phyloP scores from a whole-genome alignment of 2,797 vertebrate species.

The Aplochiton taeniatus region DNA sequence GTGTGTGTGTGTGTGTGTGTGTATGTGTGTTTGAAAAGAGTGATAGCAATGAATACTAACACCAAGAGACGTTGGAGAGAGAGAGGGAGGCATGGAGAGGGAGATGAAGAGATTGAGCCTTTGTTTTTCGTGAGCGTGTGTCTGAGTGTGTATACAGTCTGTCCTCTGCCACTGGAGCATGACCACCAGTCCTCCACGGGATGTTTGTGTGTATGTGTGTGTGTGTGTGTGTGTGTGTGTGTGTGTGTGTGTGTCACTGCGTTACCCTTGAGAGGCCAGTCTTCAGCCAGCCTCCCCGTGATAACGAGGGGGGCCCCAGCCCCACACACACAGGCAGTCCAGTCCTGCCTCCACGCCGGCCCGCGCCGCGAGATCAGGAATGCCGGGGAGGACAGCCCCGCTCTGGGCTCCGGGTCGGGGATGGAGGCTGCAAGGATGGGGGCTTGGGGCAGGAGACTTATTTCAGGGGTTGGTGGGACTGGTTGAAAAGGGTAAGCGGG shows the following conservation, averaged over 20 bases:
- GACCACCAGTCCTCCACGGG: conserved; percentile 42
- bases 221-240: not conserved
- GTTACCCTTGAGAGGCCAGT: conserved; percentile 65
- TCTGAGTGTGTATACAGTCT: not conserved
- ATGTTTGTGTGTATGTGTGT: conserved; percentile 4
- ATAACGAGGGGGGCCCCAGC: conserved; percentile 60
- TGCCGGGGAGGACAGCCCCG: conserved; percentile 4
- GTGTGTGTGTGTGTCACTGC: conserved; percentile 35
- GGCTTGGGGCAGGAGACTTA: conserved; percentile 17
- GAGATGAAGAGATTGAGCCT: not conserved
- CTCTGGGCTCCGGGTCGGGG: conserved; percentile 5
- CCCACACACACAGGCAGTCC: conserved; percentile 18
- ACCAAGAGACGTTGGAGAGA: conserved; percentile 15
- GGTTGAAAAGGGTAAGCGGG: conserved; percentile 6
- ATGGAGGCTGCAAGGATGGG: no score
- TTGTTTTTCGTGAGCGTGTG: not conserved
- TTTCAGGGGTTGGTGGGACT: conserved; percentile 9
- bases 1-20: conserved; percentile 1
- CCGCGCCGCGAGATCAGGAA: conserved; percentile 58
- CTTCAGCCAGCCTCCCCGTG: conserved; percentile 27
- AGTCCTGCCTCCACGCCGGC: conserved; percentile 47
- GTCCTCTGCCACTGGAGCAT: conserved; percentile 47
- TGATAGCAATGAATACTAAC: not conserved
- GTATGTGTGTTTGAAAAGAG: not conserved
- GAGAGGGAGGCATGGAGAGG: conserved; percentile 12